Evolutionary conservation across 2,888 invertebrate genomes (phyloP).

Genomic region (Orthosia incerta): DNA sequence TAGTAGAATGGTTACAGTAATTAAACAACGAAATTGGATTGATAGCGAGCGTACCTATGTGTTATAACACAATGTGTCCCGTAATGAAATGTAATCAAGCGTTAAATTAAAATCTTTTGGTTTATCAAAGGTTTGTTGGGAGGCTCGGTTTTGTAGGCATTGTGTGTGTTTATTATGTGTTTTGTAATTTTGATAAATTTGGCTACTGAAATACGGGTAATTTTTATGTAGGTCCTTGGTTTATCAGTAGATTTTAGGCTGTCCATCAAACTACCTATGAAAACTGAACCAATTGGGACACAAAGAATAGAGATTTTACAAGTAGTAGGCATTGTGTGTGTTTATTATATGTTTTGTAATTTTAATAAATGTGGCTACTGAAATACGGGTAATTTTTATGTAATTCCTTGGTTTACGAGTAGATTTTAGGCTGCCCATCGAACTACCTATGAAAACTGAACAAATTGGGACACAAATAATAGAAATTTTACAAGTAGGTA

Average conservation of each 20-base stretch:
- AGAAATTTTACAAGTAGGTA: neutral
- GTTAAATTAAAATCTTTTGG: conserved; percentile 81
- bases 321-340: conserved; percentile 43
- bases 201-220: no score
- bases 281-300: neutral
- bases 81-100: conserved; percentile 84
- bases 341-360: conserved; percentile 42
- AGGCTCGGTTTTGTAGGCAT: conserved; percentile 38
- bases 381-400: no score
- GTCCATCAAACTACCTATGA: neutral
- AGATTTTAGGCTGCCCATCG: neutral
- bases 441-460: neutral
- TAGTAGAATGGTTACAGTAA: conserved; percentile 81
- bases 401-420: no score
- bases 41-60: conserved; percentile 78
- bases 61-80: conserved; percentile 80
- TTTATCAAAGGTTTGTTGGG: conserved; percentile 70
- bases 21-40: conserved; percentile 83
- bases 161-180: conserved; percentile 46
- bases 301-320: neutral
- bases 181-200: conserved; percentile 27
- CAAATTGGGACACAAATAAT: neutral
- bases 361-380: conserved; percentile 7
- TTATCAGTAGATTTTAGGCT: no score
- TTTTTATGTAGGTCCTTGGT: no score